phyloP scores from a whole-genome alignment of 2,113 vertebrate genomes.

The Corythoichthys haematopterus region DNA sequence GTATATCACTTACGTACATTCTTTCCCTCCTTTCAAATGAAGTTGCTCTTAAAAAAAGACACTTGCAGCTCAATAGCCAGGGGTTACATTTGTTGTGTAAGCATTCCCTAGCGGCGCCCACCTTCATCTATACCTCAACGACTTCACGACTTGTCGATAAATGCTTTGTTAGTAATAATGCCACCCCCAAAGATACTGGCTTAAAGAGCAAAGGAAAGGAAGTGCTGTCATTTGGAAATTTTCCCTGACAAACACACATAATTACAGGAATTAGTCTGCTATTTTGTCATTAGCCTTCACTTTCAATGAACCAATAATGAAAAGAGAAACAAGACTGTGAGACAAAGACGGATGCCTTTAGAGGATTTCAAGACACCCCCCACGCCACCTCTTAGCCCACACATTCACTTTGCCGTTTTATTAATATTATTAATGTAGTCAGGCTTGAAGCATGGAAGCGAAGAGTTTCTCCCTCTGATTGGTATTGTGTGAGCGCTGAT shows the following conservation, averaged over 20 bases:
- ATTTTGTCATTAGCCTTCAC: conserved; percentile 74
- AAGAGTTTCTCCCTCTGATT: conserved; percentile 62
- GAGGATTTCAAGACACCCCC: conserved; percentile 60
- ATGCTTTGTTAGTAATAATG: conserved; percentile 47
- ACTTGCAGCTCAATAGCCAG: conserved; percentile 1
- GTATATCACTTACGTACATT: background rate
- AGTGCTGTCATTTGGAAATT: conserved; percentile 63
- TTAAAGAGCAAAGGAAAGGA: conserved; percentile 45
- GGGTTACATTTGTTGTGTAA: conserved; percentile 58
- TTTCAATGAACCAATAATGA: conserved; percentile 68
- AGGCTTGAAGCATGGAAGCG: conserved; percentile 54
- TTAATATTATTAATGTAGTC: conserved; percentile 77
- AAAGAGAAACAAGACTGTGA: conserved; percentile 65
- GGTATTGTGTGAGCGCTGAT: conserved; percentile 70
- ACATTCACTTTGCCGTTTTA: conserved; percentile 71
- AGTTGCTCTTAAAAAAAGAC: conserved; percentile 7
- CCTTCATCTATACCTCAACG: conserved; percentile 47
- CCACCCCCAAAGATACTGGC: conserved; percentile 52
- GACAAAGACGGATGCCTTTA: conserved; percentile 68
- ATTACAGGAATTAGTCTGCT: conserved; percentile 75
- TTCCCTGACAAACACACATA: conserved; percentile 69
- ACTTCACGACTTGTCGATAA: conserved; percentile 55
- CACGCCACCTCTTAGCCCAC: conserved; percentile 52
- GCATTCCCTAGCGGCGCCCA: conserved; percentile 33
- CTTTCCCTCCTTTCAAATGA: background rate